phyloP scores from a whole-genome alignment of 2,113 vertebrate species.

The Pseudorectes ferrugineus region DNA sequence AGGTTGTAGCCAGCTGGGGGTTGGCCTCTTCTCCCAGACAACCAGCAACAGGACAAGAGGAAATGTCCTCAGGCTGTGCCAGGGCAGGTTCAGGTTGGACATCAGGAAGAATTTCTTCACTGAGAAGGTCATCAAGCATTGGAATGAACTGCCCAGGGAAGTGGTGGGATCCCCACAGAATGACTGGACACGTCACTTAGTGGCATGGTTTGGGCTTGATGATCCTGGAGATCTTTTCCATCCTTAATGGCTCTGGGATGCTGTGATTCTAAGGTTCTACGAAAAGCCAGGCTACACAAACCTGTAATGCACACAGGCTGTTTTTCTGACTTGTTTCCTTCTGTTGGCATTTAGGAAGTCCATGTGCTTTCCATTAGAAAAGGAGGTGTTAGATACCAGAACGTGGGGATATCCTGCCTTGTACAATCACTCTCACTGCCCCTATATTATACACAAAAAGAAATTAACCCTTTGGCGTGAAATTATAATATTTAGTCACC shows the following conservation, averaged over 20 bases:
- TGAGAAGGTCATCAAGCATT: not conserved
- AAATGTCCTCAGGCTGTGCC: not conserved
- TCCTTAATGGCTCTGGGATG: not conserved
- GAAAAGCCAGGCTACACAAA: not conserved
- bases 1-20: accelerated
- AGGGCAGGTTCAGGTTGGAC: not conserved
- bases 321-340: not conserved
- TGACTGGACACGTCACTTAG: not conserved
- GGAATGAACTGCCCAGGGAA: not conserved
- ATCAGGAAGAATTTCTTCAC: not conserved
- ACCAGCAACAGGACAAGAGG: not conserved
- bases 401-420: not conserved
- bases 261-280: not conserved
- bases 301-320: not conserved
- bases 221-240: not conserved
- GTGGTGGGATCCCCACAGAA: not conserved
- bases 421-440: not conserved
- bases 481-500: not conserved
- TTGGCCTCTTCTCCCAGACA: not conserved
- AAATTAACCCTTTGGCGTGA: not conserved
- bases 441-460: not conserved
- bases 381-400: not conserved
- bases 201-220: not conserved
- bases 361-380: not conserved
- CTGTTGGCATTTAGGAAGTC: not conserved